phyloP scores from a whole-genome alignment of 2,888 invertebrate genomes.

The Dolomedes plantarius region DNA sequence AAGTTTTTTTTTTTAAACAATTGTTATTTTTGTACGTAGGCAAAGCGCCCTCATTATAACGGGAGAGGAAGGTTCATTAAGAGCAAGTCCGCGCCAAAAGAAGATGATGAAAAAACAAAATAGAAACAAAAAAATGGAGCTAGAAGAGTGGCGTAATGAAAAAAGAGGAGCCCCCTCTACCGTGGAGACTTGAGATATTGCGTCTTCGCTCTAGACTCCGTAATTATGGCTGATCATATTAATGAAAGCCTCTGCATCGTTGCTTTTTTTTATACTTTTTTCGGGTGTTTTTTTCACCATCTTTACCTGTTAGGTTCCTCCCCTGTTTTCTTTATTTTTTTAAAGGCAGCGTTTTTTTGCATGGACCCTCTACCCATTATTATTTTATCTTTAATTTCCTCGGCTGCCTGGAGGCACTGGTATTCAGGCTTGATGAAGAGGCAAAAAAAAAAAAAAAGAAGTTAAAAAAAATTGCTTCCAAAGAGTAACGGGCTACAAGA shows the following conservation, averaged over 20 bases:
- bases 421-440: constrained; percentile 68
- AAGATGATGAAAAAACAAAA: constrained; percentile 65
- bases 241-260: constrained; percentile 68
- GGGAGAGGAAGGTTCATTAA: constrained; percentile 70
- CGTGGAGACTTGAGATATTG: constrained; percentile 54
- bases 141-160: constrained; percentile 53
- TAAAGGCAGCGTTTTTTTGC: constrained; percentile 29
- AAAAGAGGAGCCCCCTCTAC: constrained; percentile 56
- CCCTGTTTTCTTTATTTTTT: constrained; percentile 33
- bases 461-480: constrained; percentile 33
- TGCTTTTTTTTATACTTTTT: constrained; percentile 47
- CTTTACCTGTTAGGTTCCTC: constrained; percentile 59
- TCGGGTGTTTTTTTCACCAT: constrained; percentile 43
- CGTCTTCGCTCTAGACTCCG: constrained; percentile 62
- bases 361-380: constrained; percentile 57
- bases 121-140: constrained; percentile 18
- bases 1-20: constrained; percentile 54
- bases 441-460: constrained; percentile 17
- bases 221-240: constrained; percentile 72
- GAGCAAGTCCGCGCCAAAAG: constrained; percentile 52
- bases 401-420: constrained; percentile 50
- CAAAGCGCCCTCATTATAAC: constrained; percentile 69
- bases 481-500: constrained; percentile 37
- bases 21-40: constrained; percentile 70
- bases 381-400: constrained; percentile 71